Evolutionary conservation across 2,888 invertebrate genomes (phyloP).

Genomic region (Amblyjoppa proteus): DNA sequence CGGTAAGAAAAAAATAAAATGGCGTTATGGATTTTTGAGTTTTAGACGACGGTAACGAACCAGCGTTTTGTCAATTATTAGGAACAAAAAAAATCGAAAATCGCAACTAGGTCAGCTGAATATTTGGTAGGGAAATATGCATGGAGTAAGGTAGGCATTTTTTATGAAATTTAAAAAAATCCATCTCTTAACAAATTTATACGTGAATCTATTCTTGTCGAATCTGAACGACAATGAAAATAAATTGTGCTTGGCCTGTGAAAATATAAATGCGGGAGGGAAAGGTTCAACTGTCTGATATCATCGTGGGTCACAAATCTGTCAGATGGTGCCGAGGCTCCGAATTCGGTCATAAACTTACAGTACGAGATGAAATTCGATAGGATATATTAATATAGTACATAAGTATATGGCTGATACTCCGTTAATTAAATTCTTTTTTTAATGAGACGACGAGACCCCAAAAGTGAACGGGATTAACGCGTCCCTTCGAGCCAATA

Average conservation of each 20-base stretch:
- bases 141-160: neutral
- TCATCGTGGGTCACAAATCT: neutral
- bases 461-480: neutral
- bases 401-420: too few relatives aligned
- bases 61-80: too few relatives aligned
- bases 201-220: too few relatives aligned
- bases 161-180: too few relatives aligned
- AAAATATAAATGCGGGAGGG: neutral
- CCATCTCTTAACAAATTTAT: too few relatives aligned
- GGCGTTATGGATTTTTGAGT: too few relatives aligned
- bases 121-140: too few relatives aligned
- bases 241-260: too few relatives aligned
- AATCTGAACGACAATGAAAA: neutral
- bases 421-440: neutral
- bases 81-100: too few relatives aligned
- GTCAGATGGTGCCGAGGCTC: neutral
- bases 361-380: neutral
- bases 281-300: neutral
- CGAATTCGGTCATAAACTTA: neutral
- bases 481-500: neutral
- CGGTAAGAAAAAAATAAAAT: too few relatives aligned
- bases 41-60: too few relatives aligned
- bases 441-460: neutral
- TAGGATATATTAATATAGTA: neutral
- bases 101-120: too few relatives aligned